Conservation (phyloP, 2,888 invertebrate species). For the Thereva unica region DNA sequence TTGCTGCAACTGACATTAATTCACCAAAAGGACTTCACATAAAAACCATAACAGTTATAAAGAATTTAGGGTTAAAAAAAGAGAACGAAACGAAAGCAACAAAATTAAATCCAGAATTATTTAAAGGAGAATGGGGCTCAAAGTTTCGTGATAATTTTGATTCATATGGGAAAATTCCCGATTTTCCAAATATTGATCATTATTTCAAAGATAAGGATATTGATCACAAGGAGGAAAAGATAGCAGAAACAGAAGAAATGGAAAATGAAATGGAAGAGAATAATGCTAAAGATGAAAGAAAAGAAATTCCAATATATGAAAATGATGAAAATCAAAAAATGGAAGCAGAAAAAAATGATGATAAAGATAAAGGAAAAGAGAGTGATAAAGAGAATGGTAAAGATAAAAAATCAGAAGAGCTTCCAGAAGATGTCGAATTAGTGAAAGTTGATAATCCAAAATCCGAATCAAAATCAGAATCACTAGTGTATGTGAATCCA, state of each 20-base stretch:
- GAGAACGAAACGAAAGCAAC: conserved; percentile 46
- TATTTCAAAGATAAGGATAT: conserved; percentile 44
- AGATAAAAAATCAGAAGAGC: conserved; percentile 50
- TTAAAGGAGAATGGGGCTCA: conserved; percentile 53
- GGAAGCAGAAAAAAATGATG: conserved; percentile 22
- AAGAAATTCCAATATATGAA: conserved; percentile 36
- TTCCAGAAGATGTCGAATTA: conserved; percentile 54
- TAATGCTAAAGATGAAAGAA: not conserved
- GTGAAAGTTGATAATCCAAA: conserved; percentile 45
- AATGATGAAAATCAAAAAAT: conserved; percentile 2
- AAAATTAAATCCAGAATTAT: conserved; percentile 52
- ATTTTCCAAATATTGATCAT: conserved; percentile 55
- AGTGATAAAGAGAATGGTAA: conserved; percentile 41
- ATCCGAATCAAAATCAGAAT: conserved; percentile 43
- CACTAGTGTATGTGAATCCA: conserved; percentile 25
- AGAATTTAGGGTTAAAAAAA: conserved; percentile 48
- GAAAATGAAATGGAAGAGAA: no score
- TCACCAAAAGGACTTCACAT: conserved; percentile 56
- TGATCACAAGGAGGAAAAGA: not conserved
- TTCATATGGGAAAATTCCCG: conserved; percentile 52
- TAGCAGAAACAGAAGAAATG: no score
- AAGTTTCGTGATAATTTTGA: conserved; percentile 56
- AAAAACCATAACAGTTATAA: conserved; percentile 57
- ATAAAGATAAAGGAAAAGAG: conserved; percentile 38
- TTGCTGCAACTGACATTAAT: conserved; percentile 56